Base-by-base conservation (phyloP, 2,888 invertebrate species). In the Agriopis marginaria region DNA sequence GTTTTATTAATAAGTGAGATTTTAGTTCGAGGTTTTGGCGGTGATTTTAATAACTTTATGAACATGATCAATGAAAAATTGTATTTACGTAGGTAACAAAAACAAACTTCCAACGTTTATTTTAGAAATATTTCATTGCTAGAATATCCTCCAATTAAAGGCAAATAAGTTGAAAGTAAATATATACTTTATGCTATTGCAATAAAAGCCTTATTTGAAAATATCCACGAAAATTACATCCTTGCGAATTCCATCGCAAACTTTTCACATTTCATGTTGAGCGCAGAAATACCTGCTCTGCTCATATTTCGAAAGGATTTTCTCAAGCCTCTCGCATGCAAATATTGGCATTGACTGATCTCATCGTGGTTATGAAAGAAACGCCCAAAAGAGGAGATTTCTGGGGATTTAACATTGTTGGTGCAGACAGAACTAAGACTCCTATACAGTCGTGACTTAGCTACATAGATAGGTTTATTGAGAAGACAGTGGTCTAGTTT, bases 281-380 rank as follows among this genome's bases (percentile, higher is more conserved):
- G 45, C 42, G 59, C 42, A 39, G 39, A 64, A 53, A 62, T 70
- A 61, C 42, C n/a, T 49, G n/a, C 6, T 14, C 66, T 47, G 59
- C 32, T 63, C 60, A 66, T 50, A 60, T 71, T 74, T 64, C 70
- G 58, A 68, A 68, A 70, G 73, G 66, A 75, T 77, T 67, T 70
- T 68, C 70, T 69, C 75, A 75, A 77, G 75, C 72, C 70, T 79
- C 77, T 65, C 72, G 54, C 47, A 78, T 79, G 81, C 74, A 80
- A 82, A 83, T 80, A 82, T 82, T 81, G 78, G 75, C 70, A 65
- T 63, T 77, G 76, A 71, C 70, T 77, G 76, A 77, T 80, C 77
- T 77, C 76, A 77, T 79, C 75, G 67, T 67, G 67, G 71, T 77
- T 75, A 75, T 73, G 75, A 73, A 78, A 76, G 69, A 66, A 70